Evolutionary conservation across 2,113 vertebrate genomes (phyloP).

Genomic region (Mustelus asterias): DNA sequence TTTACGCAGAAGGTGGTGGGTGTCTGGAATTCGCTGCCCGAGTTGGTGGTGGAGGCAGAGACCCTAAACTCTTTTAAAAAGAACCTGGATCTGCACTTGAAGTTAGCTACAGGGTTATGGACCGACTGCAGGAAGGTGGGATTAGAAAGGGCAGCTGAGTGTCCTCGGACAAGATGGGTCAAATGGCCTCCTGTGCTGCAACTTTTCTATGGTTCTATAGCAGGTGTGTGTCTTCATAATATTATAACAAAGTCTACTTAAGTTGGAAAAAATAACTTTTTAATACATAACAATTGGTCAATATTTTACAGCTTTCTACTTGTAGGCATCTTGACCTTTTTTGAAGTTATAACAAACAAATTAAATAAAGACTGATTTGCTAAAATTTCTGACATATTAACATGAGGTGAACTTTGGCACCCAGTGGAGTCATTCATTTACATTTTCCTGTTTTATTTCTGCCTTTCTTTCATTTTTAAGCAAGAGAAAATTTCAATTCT

Average conservation of each 20-base stretch:
- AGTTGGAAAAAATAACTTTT: too few relatives aligned
- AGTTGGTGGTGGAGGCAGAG: too few relatives aligned
- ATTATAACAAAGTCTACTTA: not conserved
- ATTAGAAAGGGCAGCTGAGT: too few relatives aligned
- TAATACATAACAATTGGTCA: not conserved
- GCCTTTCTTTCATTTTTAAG: not conserved
- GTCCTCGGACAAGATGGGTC: too few relatives aligned
- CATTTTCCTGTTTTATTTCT: not conserved
- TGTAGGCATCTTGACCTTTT: not conserved
- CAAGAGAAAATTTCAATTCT: not conserved
- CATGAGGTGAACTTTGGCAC: not conserved
- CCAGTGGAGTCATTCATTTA: not conserved
- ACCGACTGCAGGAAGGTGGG: too few relatives aligned
- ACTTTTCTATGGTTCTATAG: not conserved
- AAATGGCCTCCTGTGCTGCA: too few relatives aligned
- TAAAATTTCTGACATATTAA: not conserved
- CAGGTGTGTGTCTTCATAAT: not conserved
- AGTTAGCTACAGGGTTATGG: too few relatives aligned
- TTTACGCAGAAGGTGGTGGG: too few relatives aligned
- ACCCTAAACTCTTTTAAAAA: too few relatives aligned
- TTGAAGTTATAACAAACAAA: not conserved
- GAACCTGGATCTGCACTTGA: too few relatives aligned
- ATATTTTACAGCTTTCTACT: not conserved
- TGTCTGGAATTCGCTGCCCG: too few relatives aligned
- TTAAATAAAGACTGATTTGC: not conserved